Conservation (phyloP, 2,797 vertebrate genomes). For the Alosa sapidissima region DNA sequence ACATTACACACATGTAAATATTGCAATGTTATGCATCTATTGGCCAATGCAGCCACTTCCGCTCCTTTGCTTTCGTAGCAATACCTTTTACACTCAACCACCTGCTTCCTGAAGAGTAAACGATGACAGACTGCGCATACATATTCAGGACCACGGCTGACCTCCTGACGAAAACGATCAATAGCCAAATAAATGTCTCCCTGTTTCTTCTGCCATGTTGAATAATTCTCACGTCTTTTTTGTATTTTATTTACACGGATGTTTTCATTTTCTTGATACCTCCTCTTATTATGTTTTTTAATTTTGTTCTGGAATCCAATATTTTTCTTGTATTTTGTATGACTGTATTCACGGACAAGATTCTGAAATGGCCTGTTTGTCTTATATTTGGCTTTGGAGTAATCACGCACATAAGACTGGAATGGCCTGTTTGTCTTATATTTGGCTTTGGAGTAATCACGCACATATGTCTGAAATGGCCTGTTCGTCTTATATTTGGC, state of each 20-base stretch:
- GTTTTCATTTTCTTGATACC: background rate
- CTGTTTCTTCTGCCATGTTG: background rate
- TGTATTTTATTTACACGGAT: background rate
- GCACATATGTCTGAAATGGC: too few relatives aligned
- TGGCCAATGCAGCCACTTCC: background rate
- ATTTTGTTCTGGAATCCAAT: background rate
- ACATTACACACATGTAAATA: background rate
- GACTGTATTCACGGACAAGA: background rate
- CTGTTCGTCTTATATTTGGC: too few relatives aligned
- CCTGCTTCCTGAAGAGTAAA: conserved; percentile 20
- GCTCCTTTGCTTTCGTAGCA: background rate
- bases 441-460: background rate
- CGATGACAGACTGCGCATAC: conserved; percentile 3
- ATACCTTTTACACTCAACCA: background rate
- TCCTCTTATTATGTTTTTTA: background rate
- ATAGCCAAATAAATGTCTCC: background rate
- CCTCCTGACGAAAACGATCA: background rate
- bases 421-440: background rate
- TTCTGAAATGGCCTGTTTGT: background rate
- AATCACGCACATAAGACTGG: background rate
- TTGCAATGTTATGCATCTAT: background rate
- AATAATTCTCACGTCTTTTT: background rate
- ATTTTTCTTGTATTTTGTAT: background rate
- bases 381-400: background rate
- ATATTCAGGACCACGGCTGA: conserved; percentile 17